Evolutionary conservation across 2,888 invertebrate genomes (phyloP).

Genomic region (Endotricha flammealis): DNA sequence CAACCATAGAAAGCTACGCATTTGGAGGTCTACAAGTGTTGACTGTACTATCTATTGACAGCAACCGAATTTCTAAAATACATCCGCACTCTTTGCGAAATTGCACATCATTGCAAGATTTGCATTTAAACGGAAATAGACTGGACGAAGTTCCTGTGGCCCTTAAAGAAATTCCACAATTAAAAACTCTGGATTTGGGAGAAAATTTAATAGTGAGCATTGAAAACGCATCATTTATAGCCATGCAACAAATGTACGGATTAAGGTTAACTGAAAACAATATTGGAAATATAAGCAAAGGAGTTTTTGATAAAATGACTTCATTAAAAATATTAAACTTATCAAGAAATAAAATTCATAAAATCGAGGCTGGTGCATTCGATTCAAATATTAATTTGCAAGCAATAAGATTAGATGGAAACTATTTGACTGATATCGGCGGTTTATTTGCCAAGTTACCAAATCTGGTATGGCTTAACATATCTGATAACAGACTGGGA

Average conservation of each 20-base stretch:
- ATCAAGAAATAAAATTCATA: conserved; percentile 89
- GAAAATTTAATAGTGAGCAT: conserved; percentile 90
- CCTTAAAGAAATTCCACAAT: conserved; percentile 83
- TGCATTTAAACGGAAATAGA: conserved; percentile 90
- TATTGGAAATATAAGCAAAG: conserved; percentile 87
- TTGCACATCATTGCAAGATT: conserved; percentile 87
- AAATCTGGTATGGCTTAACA: conserved; percentile 90
- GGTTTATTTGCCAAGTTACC: conserved; percentile 89
- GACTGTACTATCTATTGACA: conserved; percentile 87
- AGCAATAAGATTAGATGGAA: conserved; percentile 89
- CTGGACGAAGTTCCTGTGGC: conserved; percentile 86
- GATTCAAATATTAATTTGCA: conserved; percentile 87
- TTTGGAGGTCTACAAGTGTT: conserved; percentile 87
- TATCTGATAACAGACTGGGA: conserved; percentile 89
- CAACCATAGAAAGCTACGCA: conserved; percentile 85
- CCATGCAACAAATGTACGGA: conserved; percentile 88
- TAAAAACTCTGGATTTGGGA: conserved; percentile 89
- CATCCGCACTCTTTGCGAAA: conserved; percentile 87
- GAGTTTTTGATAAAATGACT: conserved; percentile 87
- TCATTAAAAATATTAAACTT: conserved; percentile 89
- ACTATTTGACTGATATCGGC: conserved; percentile 87
- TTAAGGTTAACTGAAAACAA: conserved; percentile 91
- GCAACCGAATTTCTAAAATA: conserved; percentile 86
- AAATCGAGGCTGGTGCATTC: conserved; percentile 87
- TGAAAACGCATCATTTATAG: conserved; percentile 87